phyloP scores from a whole-genome alignment of 1,140 invertebrate genomes.

The Drosophila guanche region DNA sequence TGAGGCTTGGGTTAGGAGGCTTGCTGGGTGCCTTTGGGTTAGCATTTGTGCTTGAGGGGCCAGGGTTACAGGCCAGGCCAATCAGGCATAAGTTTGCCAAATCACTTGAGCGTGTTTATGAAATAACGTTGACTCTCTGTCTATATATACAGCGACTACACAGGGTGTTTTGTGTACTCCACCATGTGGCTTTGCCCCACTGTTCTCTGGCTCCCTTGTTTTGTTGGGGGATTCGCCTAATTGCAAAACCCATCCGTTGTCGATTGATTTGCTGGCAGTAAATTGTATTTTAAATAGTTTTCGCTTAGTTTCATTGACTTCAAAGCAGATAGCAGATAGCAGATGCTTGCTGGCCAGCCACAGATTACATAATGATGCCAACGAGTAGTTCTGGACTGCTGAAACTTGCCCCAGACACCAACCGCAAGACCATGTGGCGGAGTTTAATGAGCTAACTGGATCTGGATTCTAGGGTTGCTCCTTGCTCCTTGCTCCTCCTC shows the following conservation, averaged over 20 bases:
- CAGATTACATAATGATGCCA: slow-evolving; percentile 57
- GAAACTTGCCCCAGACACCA: slow-evolving; percentile 11
- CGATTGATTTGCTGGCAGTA: slow-evolving; percentile 66
- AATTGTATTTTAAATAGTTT: slow-evolving; percentile 81
- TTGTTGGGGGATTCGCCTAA: slow-evolving; percentile 51
- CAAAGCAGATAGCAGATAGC: slow-evolving; percentile 19
- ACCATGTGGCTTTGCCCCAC: background rate
- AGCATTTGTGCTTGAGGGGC: slow-evolving; percentile 12
- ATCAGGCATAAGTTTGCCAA: slow-evolving; percentile 53
- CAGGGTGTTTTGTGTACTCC: slow-evolving; percentile 14
- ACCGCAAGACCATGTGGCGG: slow-evolving; percentile 54
- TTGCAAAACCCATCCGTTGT: slow-evolving; percentile 61
- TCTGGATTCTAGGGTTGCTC: slow-evolving; percentile 7
- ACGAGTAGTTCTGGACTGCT: background rate
- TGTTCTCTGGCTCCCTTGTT: background rate
- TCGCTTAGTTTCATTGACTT: slow-evolving; percentile 43
- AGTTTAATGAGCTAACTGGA: slow-evolving; percentile 70
- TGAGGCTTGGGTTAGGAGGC: too few species aligned
- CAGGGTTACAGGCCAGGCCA: background rate
- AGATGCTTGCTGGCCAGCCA: slow-evolving; percentile 1
- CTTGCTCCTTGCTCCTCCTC: slow-evolving; percentile 7
- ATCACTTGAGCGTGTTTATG: slow-evolving; percentile 77
- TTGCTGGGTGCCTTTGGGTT: slow-evolving; percentile 5
- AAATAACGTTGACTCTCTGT: slow-evolving; percentile 52
- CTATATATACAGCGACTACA: slow-evolving; percentile 6